Evolutionary conservation across 2,113 vertebrate genomes (phyloP), one percentile per base, ranked within the genome.

Genomic region (Heterotis niloticus): DNA sequence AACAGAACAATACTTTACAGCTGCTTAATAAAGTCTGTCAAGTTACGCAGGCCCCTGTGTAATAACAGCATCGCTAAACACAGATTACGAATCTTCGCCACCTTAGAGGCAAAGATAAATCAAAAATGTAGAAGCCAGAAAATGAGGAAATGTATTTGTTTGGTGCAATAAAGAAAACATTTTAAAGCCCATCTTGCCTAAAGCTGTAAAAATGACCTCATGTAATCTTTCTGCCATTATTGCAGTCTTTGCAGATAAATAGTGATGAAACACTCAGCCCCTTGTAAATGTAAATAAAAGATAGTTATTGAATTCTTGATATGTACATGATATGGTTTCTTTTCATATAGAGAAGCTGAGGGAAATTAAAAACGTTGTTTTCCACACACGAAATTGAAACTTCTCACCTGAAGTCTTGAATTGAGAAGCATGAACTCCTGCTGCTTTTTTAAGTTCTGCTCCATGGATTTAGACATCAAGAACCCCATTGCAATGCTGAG

Each of bases 401-500:
- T 17, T 29, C 84, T 82, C 89, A 95, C 96, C 95, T 95, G 95
- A 13, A 96, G 84, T 73, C 91, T 87, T 0, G 85, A 44, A 70
- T 93, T 95, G 78, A 90, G 90, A 0, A 90, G 82, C 94, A 94
- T 93, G 11, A 96, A 93, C 78, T 98, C 96, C 80, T 94, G 93
- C 81, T 95, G 95, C 64, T 85, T 92, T 79, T 90, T 91, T 28
- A 97, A 79, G 84, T 87, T 94, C 84, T 93, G 92, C 56, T 91
- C 94, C 91, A 94, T 81, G 54, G 90, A 85, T 82, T 94, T 96
- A 0, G 95, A 96, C 26, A 95, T 59, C 0, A 95, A 10, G 60
- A 95, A 91, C 0, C 95, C 94, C 97, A 95, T 94, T 28, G 64
- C 86, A 66, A 67, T 78, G 77, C 81, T 81, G 71, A 57, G 9